phyloP scores from a whole-genome alignment of 2,888 invertebrate species.

The Trachelus iudaicus region DNA sequence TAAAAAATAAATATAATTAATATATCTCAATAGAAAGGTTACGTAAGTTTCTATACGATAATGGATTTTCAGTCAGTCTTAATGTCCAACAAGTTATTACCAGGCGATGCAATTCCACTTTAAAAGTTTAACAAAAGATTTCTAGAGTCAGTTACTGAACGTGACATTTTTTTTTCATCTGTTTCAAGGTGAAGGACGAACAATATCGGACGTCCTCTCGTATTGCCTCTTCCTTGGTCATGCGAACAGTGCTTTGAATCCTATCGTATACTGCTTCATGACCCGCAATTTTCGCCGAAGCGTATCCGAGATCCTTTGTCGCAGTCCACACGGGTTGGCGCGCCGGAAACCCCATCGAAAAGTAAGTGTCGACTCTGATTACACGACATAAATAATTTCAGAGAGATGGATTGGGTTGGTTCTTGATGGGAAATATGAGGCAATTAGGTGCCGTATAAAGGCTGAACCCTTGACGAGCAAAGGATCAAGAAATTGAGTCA shows the following conservation, averaged over 20 bases:
- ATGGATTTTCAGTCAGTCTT: neutral
- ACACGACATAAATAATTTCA: neutral
- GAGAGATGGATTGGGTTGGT: neutral
- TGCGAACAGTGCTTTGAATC: conserved; percentile 82
- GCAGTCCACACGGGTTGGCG: conserved; percentile 28
- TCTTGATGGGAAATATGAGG: neutral
- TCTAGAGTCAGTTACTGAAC: neutral
- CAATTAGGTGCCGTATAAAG: neutral
- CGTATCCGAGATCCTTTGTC: conserved; percentile 70
- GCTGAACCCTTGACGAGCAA: neutral
- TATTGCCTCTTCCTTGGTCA: conserved; percentile 80
- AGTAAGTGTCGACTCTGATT: conserved; percentile 41
- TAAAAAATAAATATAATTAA: neutral
- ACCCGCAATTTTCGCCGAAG: conserved; percentile 79
- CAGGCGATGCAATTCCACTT: neutral
- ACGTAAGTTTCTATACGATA: neutral
- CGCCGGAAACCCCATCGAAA: conserved; percentile 40
- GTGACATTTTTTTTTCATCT: neutral
- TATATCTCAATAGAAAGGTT: neutral
- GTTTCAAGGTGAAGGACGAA: conserved; percentile 39
- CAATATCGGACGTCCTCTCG: conserved; percentile 67
- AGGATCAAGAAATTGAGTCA: neutral
- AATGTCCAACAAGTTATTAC: neutral
- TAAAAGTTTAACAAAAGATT: neutral
- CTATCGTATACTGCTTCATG: conserved; percentile 80